phyloP scores from a whole-genome alignment of 2,113 vertebrate genomes.

The Panthera tigris region DNA sequence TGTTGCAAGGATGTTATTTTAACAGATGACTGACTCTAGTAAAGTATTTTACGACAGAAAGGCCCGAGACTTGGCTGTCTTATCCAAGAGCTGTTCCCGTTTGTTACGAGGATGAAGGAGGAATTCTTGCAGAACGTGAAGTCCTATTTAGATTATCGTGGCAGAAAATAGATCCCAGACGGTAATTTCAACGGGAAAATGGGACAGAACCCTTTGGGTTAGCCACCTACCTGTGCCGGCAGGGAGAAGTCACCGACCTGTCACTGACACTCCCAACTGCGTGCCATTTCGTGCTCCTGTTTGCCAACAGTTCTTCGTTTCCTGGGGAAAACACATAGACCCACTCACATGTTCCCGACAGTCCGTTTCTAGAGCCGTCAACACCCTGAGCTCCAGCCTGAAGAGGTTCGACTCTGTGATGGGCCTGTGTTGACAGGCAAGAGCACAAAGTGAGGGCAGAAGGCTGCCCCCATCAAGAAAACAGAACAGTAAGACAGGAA shows the following conservation, averaged over 20 bases:
- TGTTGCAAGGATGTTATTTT: constrained; percentile 70
- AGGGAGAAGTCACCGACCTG: background rate
- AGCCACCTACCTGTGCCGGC: background rate
- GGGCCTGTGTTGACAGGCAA: background rate
- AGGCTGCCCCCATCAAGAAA: background rate
- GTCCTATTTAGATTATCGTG: too few species aligned
- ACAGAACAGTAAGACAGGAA: background rate
- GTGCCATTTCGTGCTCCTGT: background rate
- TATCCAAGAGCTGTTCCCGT: background rate
- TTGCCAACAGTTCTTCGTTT: background rate
- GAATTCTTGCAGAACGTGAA: background rate
- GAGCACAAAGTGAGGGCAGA: background rate
- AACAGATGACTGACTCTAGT: constrained; percentile 82
- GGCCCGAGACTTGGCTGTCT: background rate
- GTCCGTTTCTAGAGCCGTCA: background rate
- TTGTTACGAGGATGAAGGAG: background rate
- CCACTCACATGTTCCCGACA: background rate
- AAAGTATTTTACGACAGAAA: constrained; percentile 85
- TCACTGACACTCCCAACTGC: background rate
- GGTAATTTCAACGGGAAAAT: accelerated
- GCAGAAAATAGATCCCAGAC: background rate
- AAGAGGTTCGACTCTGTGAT: background rate
- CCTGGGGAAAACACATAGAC: background rate
- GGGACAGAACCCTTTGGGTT: background rate
- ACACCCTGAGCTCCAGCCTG: background rate